Base-by-base conservation (phyloP, 2,113 vertebrate species). In the Erythrocebus patas region DNA sequence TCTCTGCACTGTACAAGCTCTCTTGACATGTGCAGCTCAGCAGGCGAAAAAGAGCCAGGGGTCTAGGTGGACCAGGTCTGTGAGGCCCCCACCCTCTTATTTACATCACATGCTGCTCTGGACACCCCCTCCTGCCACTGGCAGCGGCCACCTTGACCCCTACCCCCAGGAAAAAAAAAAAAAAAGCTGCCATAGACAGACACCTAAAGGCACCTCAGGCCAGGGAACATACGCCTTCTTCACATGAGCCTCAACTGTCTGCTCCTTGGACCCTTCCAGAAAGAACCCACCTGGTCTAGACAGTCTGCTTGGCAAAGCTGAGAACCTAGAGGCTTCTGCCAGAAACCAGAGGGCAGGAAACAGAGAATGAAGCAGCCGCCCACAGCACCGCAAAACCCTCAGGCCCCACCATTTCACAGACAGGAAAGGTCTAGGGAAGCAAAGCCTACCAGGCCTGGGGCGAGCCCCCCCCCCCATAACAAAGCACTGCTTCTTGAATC, bases 61-160 rank as follows among this genome's bases (percentile, higher is more conserved):
- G 72, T 27, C 30, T 61, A 35, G 48, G 52, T 30, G 45, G 91
- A 95, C 96, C 76, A 35, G 38, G 48, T 93, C 68, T 68, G 22
- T 70, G 91, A 78, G 43, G 96, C 95, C 84, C 75, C 50, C 84
- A 61, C 61, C 38, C 32, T 50, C 90, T 88, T 64, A 11, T 73
- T 10, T 66, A 38, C 27, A 45, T 52, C 86, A 12, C 12, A 3
- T 2, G 25, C 57, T 4, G 0, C 40, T 48, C 64, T 18, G 17
- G 5, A 59, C 17, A 12, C 35, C 95, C 97, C 97, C 97, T 97
- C 95, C 94, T 61, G 88, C 97, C 97, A 95, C 95, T 72, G 70
- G 90, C 88, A 75, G 93, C 97, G 87, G 95, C 96, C 59, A 89
- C 92, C 57, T 64, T 89, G 40, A n/a, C 61, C 30, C 5, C 61